Percentiles rank a stretch among this genome's conserved stretches.
Conservation (phyloP, 1,140 invertebrate species). For the Aphis craccivora region DNA sequence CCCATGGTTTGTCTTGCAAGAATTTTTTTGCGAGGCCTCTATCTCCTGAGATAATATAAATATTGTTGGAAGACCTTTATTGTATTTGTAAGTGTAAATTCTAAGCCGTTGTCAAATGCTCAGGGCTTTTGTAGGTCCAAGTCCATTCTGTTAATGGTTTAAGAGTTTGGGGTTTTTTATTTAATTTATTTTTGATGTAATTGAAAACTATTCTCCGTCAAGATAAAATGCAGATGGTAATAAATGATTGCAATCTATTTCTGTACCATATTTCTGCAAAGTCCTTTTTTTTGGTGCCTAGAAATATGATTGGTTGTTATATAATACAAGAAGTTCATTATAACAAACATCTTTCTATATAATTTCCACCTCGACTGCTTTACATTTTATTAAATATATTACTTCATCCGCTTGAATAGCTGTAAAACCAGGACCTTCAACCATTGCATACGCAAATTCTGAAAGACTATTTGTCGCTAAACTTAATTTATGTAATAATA, state of each 20-base stretch:
- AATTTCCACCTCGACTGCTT: background rate
- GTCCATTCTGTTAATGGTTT: background rate
- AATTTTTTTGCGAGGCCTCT: background rate
- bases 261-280: background rate
- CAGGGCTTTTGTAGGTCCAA: slow-evolving; percentile 1
- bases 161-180: background rate
- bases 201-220: background rate
- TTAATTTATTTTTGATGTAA: background rate
- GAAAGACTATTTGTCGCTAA: background rate
- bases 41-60: slow-evolving; percentile 14
- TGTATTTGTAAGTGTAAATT: background rate
- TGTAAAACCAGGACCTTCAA: background rate
- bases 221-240: background rate
- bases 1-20: slow-evolving; percentile 9
- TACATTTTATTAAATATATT: slow-evolving; percentile 48
- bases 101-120: background rate
- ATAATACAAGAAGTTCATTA: background rate
- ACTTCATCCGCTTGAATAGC: background rate
- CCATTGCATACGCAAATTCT: background rate
- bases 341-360: background rate
- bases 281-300: background rate
- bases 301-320: background rate
- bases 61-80: slow-evolving; percentile 15
- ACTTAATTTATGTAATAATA: slow-evolving; percentile 26
- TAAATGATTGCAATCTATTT: background rate